phyloP scores from a whole-genome alignment of 2,113 vertebrate genomes.

The Periophthalmodon schlosseri region DNA sequence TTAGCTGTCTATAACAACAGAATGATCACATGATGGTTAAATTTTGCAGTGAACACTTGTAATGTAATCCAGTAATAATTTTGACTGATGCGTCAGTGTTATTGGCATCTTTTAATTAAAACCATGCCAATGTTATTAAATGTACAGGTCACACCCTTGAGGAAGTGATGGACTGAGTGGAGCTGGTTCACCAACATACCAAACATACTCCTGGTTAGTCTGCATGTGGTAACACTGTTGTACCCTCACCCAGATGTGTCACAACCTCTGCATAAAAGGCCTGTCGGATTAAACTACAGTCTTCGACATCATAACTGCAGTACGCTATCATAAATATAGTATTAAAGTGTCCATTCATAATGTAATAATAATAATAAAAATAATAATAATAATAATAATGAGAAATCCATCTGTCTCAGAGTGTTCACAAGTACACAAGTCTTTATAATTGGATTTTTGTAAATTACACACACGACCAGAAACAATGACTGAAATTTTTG shows the following conservation, averaged over 20 bases:
- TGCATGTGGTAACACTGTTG: constrained; percentile 67
- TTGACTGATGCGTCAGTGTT: neutral
- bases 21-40: neutral
- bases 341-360: too few relatives aligned
- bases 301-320: neutral
- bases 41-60: neutral
- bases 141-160: constrained; percentile 54
- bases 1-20: neutral
- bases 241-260: constrained; percentile 50
- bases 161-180: constrained; percentile 23
- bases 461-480: constrained; percentile 80
- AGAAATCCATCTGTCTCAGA: neutral
- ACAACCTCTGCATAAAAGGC: constrained; percentile 16
- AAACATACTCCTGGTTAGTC: constrained; percentile 53
- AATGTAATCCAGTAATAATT: neutral
- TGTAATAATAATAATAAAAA: neutral
- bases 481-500: constrained; percentile 83
- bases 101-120: constrained; percentile 25
- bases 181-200: constrained; percentile 76
- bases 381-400: neutral
- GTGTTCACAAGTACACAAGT: neutral
- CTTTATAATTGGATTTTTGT: constrained; percentile 2
- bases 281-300: neutral
- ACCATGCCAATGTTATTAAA: constrained; percentile 28
- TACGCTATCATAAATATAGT: neutral